These are phyloP conservation scores for Watsonalla binaria DNA, from an alignment of 2,888 invertebrate genomes.

Conservation along the genomic window DNA sequence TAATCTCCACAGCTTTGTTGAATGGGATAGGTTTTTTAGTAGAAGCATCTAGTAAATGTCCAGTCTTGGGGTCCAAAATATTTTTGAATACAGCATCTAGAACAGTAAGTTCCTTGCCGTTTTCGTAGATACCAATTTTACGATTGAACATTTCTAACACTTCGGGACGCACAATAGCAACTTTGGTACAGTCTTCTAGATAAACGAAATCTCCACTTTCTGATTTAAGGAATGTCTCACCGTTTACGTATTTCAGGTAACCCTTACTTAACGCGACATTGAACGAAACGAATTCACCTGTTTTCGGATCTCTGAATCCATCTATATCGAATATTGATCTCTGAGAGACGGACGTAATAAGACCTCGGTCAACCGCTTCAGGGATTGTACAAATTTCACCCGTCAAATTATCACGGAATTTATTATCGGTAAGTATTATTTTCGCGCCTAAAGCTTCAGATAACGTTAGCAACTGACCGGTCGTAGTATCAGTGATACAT, in stretches of 20 bases:
- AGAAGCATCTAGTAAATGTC: slow-evolving; percentile 87
- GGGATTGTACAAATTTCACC: slow-evolving; percentile 86
- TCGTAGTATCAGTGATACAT: slow-evolving; percentile 89
- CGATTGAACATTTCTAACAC: slow-evolving; percentile 91
- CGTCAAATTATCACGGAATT: slow-evolving; percentile 86
- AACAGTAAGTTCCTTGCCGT: slow-evolving; percentile 87
- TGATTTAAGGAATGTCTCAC: slow-evolving; percentile 85
- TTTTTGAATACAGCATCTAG: slow-evolving; percentile 92
- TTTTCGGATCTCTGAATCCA: slow-evolving; percentile 90
- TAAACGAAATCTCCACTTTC: slow-evolving; percentile 87
- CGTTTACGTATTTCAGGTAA: slow-evolving; percentile 85
- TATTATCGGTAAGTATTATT: slow-evolving; percentile 85
- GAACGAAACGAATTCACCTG: slow-evolving; percentile 89
- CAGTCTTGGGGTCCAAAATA: slow-evolving; percentile 92
- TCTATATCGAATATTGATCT: slow-evolving; percentile 95
- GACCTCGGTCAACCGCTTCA: slow-evolving; percentile 93
- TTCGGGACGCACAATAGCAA: slow-evolving; percentile 89
- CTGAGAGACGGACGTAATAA: slow-evolving; percentile 91
- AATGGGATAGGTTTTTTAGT: slow-evolving; percentile 86
- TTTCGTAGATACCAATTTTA: slow-evolving; percentile 88
- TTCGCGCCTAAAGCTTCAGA: slow-evolving; percentile 90
- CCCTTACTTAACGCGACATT: slow-evolving; percentile 89
- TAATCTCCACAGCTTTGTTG: slow-evolving; percentile 90
- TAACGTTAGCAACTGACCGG: slow-evolving; percentile 88
- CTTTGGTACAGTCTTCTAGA: slow-evolving; percentile 88